These are phyloP conservation scores for Chymomyza procnemis DNA, from an alignment of 2,888 invertebrate species.

Conservation along the genomic window DNA sequence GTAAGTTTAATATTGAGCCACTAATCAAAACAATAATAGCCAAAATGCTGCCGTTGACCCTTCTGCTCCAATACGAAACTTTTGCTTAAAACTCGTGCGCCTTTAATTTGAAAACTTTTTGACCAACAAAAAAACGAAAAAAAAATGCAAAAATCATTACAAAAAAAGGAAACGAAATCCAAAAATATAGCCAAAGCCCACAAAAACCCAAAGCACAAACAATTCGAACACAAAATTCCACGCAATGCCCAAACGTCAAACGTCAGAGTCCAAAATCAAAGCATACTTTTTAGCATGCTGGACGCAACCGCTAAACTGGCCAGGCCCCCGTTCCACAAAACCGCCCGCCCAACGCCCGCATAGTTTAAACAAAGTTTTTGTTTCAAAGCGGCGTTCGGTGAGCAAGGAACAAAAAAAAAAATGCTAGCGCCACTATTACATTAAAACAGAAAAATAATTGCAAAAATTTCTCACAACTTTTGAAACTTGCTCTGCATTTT, in stretches of 20 bases:
- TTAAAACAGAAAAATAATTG: slow-evolving; percentile 71
- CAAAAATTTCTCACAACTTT: slow-evolving; percentile 64
- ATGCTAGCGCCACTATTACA: slow-evolving; percentile 55
- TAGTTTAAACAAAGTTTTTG: slow-evolving; percentile 68
- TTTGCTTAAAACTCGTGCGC: slow-evolving; percentile 38
- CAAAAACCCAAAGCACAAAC: slow-evolving; percentile 43
- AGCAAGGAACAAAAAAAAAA: too few relatives aligned
- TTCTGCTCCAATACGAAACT: slow-evolving; percentile 29
- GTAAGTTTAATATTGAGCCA: slow-evolving; percentile 27
- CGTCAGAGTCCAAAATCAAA: slow-evolving; percentile 52
- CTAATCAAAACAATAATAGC: slow-evolving; percentile 12
- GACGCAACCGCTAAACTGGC: slow-evolving; percentile 63
- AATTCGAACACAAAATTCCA: slow-evolving; percentile 66
- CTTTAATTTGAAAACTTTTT: slow-evolving; percentile 63
- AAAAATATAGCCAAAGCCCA: slow-evolving; percentile 19
- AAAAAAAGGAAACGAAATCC: slow-evolving; percentile 29
- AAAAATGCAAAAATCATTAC: slow-evolving; percentile 22
- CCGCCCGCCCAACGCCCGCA: slow-evolving; percentile 39
- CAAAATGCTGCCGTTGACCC: neutral
- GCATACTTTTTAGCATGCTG: slow-evolving; percentile 60
- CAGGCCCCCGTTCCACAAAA: neutral
- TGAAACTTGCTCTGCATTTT: slow-evolving; percentile 49
- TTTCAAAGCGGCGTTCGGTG: slow-evolving; percentile 49
- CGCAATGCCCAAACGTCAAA: slow-evolving; percentile 56
- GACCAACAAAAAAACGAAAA: neutral